These are phyloP conservation scores for Bicyclus anynana DNA, from an alignment of 1,140 invertebrate species.

Conservation along the genomic window DNA sequence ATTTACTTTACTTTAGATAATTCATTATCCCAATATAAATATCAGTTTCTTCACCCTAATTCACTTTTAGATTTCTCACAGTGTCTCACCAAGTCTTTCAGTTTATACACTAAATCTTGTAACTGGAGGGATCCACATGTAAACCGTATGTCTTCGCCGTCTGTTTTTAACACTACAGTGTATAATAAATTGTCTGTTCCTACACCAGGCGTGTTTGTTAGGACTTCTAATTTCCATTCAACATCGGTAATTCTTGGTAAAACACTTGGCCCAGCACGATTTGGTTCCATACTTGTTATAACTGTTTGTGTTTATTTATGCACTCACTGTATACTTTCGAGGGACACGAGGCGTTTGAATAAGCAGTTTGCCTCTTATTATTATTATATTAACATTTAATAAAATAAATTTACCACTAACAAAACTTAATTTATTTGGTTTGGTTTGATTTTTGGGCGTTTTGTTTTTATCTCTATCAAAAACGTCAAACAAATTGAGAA, in stretches of 20 bases:
- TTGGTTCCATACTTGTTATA: constrained; percentile 27
- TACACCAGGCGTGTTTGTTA: constrained; percentile 58
- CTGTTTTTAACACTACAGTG: constrained; percentile 64
- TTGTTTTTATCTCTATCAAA: too few relatives aligned
- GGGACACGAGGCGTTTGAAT: too few relatives aligned
- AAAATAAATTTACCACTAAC: neutral
- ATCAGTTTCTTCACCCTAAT: constrained; percentile 31
- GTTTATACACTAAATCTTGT: constrained; percentile 82
- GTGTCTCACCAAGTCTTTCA: constrained; percentile 81
- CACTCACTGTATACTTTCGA: neutral
- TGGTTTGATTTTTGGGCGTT: too few relatives aligned
- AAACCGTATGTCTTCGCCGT: constrained; percentile 78
- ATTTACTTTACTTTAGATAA: too few relatives aligned
- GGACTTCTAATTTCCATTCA: constrained; percentile 81
- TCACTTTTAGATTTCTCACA: constrained; percentile 76
- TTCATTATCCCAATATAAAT: neutral
- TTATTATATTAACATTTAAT: too few relatives aligned
- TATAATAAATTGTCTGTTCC: constrained; percentile 67
- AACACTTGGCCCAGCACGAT: constrained; percentile 21
- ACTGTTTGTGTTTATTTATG: neutral
- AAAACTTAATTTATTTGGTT: too few relatives aligned
- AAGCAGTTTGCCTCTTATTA: too few relatives aligned
- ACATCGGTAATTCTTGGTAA: constrained; percentile 81
- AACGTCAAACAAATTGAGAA: too few relatives aligned
- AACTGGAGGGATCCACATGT: constrained; percentile 80